Conservation (phyloP, 2,797 vertebrate species). For the Champsocephalus esox region DNA sequence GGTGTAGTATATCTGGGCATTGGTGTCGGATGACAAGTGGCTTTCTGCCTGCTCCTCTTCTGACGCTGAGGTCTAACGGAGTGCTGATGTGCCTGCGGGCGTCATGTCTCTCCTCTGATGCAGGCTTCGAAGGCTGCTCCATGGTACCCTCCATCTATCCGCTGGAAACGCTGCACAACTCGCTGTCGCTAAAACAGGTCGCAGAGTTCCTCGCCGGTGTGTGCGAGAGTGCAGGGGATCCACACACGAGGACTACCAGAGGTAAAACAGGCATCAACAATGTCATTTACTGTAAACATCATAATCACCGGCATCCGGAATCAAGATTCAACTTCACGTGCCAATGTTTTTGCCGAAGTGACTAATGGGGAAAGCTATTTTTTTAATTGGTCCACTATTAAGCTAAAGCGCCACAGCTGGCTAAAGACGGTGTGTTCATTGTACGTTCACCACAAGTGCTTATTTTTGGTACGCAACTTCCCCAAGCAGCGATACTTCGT, state of each 20-base stretch:
- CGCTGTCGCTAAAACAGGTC: constrained; percentile 96
- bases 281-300: no score
- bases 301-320: no score
- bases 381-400: no score
- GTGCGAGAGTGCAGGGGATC: constrained; percentile 89
- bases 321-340: no score
- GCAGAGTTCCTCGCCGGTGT: constrained; percentile 91
- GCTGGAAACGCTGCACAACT: constrained; percentile 98
- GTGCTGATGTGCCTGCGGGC: constrained; percentile 61
- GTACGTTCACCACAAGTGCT: no score
- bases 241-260: constrained; percentile 87
- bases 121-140: constrained; percentile 99
- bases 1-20: constrained; percentile 25
- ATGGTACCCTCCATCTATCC: constrained; percentile 99
- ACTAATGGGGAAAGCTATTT: no score
- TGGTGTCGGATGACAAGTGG: constrained; percentile 36
- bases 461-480: no score
- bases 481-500: no score
- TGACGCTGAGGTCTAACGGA: constrained; percentile 28
- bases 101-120: constrained; percentile 62
- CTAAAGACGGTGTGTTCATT: no score
- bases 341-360: no score
- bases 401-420: no score
- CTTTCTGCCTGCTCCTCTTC: constrained; percentile 49
- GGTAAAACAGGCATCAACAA: constrained; percentile 79